Base-by-base conservation (phyloP, 2,113 vertebrate species). In the Gadus macrocephalus region DNA sequence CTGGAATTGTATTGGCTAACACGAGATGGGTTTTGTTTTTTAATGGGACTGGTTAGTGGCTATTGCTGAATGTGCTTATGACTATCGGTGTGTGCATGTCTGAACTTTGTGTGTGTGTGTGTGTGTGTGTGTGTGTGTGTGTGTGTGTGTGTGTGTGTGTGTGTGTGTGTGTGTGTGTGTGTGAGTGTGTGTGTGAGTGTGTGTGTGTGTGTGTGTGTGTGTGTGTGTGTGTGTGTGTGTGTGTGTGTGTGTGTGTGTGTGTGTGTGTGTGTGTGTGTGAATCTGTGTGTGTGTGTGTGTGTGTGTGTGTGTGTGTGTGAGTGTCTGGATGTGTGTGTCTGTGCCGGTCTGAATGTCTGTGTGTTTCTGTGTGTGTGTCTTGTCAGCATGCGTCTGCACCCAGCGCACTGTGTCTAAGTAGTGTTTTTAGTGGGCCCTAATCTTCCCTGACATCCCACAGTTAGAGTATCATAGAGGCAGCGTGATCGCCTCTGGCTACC, bases 401-500 rank as follows among this genome's bases (percentile, higher is more conserved):
- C 5, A 61, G 66, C 73, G 77, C 75, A 72, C 74, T 63, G 78
- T 81, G 85, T 84, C 68, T 67, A 86, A 79, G 82, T 82, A 76
- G 73, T 85, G 84, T 86, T 87, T 87, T 87, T 89, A 84, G 81
- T 83, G 2, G 42, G 87, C 89, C 86, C 71, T 94, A 94, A 95
- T 93, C 88, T 89, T 91, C 93, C 79, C 89, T 94, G 94, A 94
- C 93, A 94, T 91, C 88, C 89, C 89, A 90, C 92, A 91, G 88
- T 93, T 93, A 92, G 89, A 89, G 89, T 91, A 93, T 93, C 92
- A 94, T 89, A 94, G 93, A 91, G 84, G 88, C 89, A 89, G 92
- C 90, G 89, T 86, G 76, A 90, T 88, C 59, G 92, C 94, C 92
- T 86, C 88, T 91, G 92, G 93, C 94, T 89, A 92, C 87, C 72